Base-by-base conservation (phyloP, 2,888 invertebrate species). In the Erebia palarica region DNA sequence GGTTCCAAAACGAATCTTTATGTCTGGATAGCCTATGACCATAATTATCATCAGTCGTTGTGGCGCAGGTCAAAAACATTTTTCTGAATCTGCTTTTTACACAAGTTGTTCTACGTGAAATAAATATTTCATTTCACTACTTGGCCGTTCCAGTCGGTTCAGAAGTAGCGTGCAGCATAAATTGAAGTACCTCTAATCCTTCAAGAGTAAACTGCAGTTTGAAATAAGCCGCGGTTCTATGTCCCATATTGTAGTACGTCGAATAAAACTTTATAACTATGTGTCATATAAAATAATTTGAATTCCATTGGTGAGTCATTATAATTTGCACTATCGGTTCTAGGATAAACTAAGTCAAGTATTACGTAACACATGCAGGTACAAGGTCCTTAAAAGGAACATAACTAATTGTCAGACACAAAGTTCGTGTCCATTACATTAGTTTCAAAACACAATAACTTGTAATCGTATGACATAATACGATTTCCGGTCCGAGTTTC, bases 321-420 rank as follows among this genome's bases (percentile, higher is more conserved):
- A 71, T 71, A 27, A 74, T 65, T 65, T 63, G 73, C 65, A 13
- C 42, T 63, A 49, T 18, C 11, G 70, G 70, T 44, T 70, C 58
- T 64, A 59, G 65, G 49, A 76, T 74, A 71, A 70, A 74, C 71
- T 72, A 71, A 71, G 65, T 51, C 68, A 66, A 57, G 55, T 65
- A 74, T 73, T 73, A 76, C 75, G 73, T 64, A 73, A 75, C 69
- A 69, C 70, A 73, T 63, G 47, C 66, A 76, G 66, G 72, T 73
- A 76, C 77, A 76, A 77, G 77, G 76, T 73, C 80, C 77, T 76
- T 78, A 80, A 76, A 78, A 76, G 75, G 78, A 72, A 68, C 76
- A 76, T n/a, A n/a, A n/a, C 70, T 70, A 64, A 71, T 73, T 71
- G 66, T 72, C 18, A 57, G 60, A 72, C 57, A 69, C 70, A 68